These are phyloP conservation scores for Acheta domesticus DNA, from an alignment of 2,888 invertebrate genomes.

Conservation along the genomic window DNA sequence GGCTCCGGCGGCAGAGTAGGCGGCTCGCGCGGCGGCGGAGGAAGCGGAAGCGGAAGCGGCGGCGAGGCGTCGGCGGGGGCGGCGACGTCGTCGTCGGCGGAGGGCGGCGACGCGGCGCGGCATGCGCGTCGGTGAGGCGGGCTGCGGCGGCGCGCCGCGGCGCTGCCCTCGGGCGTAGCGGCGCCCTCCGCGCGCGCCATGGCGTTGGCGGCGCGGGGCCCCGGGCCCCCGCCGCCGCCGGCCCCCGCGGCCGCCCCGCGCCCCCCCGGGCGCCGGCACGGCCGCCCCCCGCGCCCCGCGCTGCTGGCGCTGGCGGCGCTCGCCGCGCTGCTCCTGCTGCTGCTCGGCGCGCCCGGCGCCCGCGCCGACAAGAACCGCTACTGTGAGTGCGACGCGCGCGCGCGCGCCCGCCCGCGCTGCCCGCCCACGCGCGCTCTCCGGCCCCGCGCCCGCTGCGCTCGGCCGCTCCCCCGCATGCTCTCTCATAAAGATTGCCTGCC, in stretches of 20 bases:
- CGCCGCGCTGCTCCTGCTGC: background rate
- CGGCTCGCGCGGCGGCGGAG: background rate
- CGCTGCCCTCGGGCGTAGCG: background rate
- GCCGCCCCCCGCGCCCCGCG: background rate
- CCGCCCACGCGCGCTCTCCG: background rate
- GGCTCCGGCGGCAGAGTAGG: background rate
- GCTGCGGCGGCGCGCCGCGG: background rate
- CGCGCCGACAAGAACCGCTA: background rate
- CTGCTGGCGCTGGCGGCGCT: background rate
- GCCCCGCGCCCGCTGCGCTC: background rate
- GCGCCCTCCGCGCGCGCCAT: background rate
- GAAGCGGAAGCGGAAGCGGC: background rate
- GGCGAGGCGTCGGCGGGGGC: background rate
- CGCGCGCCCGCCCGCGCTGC: background rate
- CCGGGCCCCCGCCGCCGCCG: conserved; percentile 1
- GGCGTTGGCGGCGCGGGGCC: background rate
- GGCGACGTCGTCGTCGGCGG: background rate
- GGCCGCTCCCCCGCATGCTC: background rate
- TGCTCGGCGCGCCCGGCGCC: background rate
- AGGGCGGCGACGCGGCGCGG: background rate
- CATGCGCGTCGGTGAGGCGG: background rate
- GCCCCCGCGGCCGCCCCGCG: background rate
- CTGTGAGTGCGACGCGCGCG: background rate
- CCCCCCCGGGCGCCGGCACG: background rate
- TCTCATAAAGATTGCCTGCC: no score